Evolutionary conservation across 2,113 vertebrate genomes (phyloP), one percentile per base, ranked within the genome.

Genomic region (Oophaga pumilio): DNA sequence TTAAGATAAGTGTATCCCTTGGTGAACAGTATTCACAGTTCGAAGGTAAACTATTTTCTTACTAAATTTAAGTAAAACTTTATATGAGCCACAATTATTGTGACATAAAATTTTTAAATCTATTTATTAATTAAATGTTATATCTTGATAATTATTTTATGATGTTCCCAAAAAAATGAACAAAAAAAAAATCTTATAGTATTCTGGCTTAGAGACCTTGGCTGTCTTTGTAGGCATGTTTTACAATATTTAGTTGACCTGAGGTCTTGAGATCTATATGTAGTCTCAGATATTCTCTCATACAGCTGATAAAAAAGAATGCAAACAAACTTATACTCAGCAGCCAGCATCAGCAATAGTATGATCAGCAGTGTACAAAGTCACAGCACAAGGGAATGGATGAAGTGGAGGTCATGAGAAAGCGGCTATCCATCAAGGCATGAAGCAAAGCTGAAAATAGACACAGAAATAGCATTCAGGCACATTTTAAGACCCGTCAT

Each of bases 301-400:
- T 59, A 79, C 13, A 79, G 53, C n/a, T 59, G 53, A 57, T 79
- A 28, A 56, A 8, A 56, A 79, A 57, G 53, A n/a, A 79, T 22
- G 1, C 76, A 79, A 28, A 79, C 76, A 79, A 56, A 79, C 52
- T 18, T 57, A 26, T 33, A 79, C 50, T 79, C 76, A 59, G 24
- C 52, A 57, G 76, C 53, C 14, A 79, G 13, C 13, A 26, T 79
- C 76, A 79, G 53, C 76, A 79, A 28, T 57, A 79, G 76, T 57
- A 79, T 26, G 76, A 79, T 28, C 52, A 79, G 24, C 53, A 79
- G 22, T 18, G 24, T 79, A 59, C 50, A 52, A 77, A 77, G 50
- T 77, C 76, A 59, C 20, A 59, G 52, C n/a, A 79, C 76, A 56
- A 79, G 76, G 76, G 52, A 79, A 79, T 59, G 53, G 76, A 56